These are phyloP conservation scores for Pterocles orientalis DNA, from an alignment of 2,113 vertebrate species.

Conservation along the genomic window DNA sequence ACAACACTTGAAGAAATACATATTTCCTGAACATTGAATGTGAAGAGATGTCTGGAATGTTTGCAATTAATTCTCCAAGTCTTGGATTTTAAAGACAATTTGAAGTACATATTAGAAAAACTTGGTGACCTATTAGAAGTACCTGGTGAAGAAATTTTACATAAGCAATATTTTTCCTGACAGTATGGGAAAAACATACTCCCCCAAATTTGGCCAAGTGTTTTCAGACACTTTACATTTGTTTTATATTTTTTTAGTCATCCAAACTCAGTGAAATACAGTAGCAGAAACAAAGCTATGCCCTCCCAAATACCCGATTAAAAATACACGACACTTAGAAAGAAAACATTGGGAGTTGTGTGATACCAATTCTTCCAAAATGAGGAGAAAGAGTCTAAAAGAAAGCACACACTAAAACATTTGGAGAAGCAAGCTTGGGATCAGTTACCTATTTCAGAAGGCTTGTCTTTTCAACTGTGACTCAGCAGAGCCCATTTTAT, in stretches of 20 bases:
- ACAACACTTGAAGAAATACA: background rate
- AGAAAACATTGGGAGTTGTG: background rate
- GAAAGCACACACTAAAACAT: background rate
- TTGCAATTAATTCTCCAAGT: background rate
- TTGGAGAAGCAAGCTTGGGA: background rate
- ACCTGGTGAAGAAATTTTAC: background rate
- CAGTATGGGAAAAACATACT: background rate
- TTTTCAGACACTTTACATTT: background rate
- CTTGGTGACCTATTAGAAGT: background rate
- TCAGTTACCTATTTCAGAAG: background rate
- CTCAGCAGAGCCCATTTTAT: background rate
- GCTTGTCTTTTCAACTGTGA: background rate
- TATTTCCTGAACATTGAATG: background rate
- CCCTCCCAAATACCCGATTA: background rate
- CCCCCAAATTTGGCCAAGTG: background rate
- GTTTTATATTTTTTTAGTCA: background rate
- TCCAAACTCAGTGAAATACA: background rate
- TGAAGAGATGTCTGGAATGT: background rate
- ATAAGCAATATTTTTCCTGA: background rate
- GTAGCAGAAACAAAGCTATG: background rate
- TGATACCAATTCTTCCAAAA: background rate
- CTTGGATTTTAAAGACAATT: background rate
- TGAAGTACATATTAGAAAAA: background rate
- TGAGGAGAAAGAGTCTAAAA: background rate
- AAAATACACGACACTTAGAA: background rate